Percentiles rank a stretch among this genome's conserved stretches.
Evolutionary conservation across 2,113 vertebrate species (phyloP).

Genomic region (Laticauda laticaudata): DNA sequence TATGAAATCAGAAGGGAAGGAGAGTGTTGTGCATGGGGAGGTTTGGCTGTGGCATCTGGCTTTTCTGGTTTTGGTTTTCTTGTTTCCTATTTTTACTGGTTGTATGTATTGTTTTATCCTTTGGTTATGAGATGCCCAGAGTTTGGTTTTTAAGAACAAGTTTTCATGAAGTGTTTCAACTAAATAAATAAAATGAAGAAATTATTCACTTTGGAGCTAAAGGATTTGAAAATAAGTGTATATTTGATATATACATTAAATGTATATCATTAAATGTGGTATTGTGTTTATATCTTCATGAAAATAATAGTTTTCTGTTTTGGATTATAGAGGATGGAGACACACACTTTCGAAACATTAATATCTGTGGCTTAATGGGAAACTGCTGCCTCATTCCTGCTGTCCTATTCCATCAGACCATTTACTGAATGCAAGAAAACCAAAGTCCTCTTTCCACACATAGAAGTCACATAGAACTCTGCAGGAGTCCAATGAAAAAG

Average conservation of each 20-base stretch:
- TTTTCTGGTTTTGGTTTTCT: not conserved
- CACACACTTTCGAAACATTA: not conserved
- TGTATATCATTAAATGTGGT: not conserved
- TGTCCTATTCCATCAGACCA: not conserved
- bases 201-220: not conserved
- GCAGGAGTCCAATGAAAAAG: not conserved
- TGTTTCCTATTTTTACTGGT: not conserved
- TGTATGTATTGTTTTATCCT: not conserved
- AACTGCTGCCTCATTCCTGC: not conserved
- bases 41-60: not conserved
- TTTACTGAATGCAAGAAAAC: not conserved
- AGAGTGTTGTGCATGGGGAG: not conserved
- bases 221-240: not conserved
- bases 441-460: not conserved
- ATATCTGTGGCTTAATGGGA: not conserved
- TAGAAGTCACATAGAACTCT: not conserved
- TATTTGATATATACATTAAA: not conserved
- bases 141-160: not conserved
- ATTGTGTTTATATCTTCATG: not conserved
- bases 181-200: not conserved
- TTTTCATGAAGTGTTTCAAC: not conserved
- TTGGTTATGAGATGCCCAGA: not conserved
- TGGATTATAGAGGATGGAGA: not conserved
- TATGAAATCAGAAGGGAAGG: not conserved
- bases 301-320: not conserved